phyloP scores from a whole-genome alignment of 2,797 vertebrate genomes.

The Fundulus diaphanus region DNA sequence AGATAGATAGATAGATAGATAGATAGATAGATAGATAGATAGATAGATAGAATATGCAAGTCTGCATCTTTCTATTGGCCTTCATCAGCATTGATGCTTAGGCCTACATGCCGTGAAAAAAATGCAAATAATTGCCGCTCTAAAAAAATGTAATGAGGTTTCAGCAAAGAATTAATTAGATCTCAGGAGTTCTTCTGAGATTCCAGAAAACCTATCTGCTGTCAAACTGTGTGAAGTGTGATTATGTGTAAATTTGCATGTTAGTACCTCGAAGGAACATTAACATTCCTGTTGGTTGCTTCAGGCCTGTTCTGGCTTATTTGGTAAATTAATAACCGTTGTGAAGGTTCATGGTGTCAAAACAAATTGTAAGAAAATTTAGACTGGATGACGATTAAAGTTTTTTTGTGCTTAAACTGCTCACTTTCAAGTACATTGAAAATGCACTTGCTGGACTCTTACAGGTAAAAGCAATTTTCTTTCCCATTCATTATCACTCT shows the following conservation, averaged over 20 bases:
- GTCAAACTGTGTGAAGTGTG: conserved; percentile 58
- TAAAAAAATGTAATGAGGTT: conserved; percentile 59
- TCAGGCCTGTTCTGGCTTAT: conserved; percentile 42
- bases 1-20: conserved; percentile 11
- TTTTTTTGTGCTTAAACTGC: not conserved
- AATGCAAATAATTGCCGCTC: conserved; percentile 56
- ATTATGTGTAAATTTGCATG: conserved; percentile 65
- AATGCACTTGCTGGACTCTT: not conserved
- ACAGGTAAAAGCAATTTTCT: not conserved
- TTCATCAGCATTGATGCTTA: conserved; percentile 36
- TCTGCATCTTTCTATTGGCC: conserved; percentile 36
- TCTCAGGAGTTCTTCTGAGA: conserved; percentile 49
- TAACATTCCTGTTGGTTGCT: conserved; percentile 45
- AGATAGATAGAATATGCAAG: conserved; percentile 1
- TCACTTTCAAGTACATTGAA: too few relatives aligned
- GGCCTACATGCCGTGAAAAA: conserved; percentile 49
- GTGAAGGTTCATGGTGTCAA: conserved; percentile 48
- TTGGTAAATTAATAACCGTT: conserved; percentile 44
- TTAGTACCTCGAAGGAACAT: conserved; percentile 56
- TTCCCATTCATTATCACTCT: not conserved
- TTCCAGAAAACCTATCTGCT: conserved; percentile 52
- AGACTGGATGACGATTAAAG: not conserved
- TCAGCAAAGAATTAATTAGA: conserved; percentile 61
- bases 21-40: conserved; percentile 11
- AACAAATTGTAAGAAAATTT: conserved; percentile 14